These are phyloP conservation scores for Microtus pennsylvanicus DNA, from an alignment of 2,113 vertebrate species.

Conservation along the genomic window DNA sequence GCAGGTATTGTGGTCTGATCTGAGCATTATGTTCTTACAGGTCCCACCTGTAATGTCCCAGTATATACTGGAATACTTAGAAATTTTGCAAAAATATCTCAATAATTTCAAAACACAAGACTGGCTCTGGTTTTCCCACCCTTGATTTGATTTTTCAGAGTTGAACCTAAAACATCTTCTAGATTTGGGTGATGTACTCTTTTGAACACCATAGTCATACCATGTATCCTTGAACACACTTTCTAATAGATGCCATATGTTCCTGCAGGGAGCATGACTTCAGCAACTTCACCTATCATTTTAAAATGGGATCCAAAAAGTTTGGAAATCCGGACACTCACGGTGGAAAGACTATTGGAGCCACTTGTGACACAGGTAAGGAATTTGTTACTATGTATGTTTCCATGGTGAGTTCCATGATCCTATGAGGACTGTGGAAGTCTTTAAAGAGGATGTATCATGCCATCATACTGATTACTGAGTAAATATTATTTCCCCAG, in stretches of 20 bases:
- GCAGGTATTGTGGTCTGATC: too few species aligned
- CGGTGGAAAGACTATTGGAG: constrained; percentile 96
- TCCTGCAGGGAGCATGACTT: constrained; percentile 89
- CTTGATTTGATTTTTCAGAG: not conserved
- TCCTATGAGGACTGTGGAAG: not conserved
- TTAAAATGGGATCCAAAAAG: constrained; percentile 99
- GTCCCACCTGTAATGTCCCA: not conserved
- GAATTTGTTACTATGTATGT: not conserved
- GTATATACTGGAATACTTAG: rapidly evolving
- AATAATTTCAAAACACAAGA: not conserved
- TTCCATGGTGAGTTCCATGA: not conserved
- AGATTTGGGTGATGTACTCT: not conserved
- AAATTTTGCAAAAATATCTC: not conserved
- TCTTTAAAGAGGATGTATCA: not conserved
- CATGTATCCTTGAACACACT: not conserved
- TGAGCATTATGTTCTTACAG: not conserved
- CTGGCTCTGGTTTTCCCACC: not conserved
- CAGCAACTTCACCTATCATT: constrained; percentile 96
- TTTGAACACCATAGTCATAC: not conserved
- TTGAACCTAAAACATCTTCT: not conserved
- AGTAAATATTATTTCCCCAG: not conserved
- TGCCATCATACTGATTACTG: not conserved
- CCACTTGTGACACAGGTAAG: constrained; percentile 98
- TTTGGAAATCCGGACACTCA: constrained; percentile 97
- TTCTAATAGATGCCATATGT: constrained; percentile 50